These are phyloP conservation scores for Gallinago solitaria DNA, from an alignment of 2,797 vertebrate species.

Conservation along the genomic window DNA sequence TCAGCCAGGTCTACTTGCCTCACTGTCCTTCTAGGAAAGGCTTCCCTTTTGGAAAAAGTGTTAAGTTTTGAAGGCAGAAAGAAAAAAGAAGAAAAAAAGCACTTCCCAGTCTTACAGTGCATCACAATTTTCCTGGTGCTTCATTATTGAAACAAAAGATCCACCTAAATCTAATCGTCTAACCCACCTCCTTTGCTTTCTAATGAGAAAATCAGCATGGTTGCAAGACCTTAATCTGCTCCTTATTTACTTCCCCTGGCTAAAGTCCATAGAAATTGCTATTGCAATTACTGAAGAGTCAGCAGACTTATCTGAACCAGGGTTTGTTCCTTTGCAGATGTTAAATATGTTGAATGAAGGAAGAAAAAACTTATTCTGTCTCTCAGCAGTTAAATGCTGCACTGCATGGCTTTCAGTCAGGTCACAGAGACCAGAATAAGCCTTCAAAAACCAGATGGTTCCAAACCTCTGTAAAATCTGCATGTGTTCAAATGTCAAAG, in stretches of 20 bases:
- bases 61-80: neutral
- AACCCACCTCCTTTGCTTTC: neutral
- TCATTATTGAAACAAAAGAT: neutral
- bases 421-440: neutral
- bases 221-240: neutral
- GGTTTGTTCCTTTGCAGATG: neutral
- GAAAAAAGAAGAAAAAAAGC: fast-evolving
- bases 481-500: conserved; percentile 9
- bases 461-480: conserved; percentile 2
- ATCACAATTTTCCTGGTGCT: neutral
- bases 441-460: neutral
- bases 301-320: neutral
- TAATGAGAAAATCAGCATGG: conserved; percentile 12
- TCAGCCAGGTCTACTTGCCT: neutral
- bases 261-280: neutral
- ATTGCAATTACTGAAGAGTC: neutral
- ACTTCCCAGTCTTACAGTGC: neutral
- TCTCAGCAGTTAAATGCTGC: neutral
- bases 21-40: neutral
- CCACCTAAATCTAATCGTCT: neutral
- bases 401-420: neutral
- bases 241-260: neutral
- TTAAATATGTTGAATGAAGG: neutral
- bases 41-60: neutral
- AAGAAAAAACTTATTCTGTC: neutral